Evolutionary conservation across 2,888 invertebrate genomes (phyloP).

Genomic region (Ochlodes sylvanus): DNA sequence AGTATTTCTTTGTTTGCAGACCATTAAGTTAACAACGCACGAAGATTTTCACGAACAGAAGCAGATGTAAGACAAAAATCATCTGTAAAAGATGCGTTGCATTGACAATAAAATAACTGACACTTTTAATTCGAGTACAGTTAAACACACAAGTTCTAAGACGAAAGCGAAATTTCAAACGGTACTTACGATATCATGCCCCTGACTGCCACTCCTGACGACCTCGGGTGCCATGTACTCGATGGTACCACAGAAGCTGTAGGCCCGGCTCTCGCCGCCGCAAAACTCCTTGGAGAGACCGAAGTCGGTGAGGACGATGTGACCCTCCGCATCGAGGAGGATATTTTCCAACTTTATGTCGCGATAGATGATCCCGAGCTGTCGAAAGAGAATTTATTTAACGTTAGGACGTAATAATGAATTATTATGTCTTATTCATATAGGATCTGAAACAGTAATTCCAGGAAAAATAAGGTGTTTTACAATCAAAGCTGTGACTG

Average conservation of each 20-base stretch:
- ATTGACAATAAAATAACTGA: too few relatives aligned
- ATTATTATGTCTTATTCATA: too few relatives aligned
- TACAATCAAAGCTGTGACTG: too few relatives aligned
- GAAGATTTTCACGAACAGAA: too few relatives aligned
- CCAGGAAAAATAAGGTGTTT: too few relatives aligned
- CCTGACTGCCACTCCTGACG: conserved; percentile 92
- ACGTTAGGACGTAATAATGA: too few relatives aligned
- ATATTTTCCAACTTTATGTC: conserved; percentile 99
- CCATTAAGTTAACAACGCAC: background rate
- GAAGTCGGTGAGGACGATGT: conserved; percentile 98
- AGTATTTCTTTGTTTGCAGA: background rate
- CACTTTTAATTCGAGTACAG: background rate
- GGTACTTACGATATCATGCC: conserved; percentile 96
- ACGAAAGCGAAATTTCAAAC: background rate
- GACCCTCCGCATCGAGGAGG: conserved; percentile 96
- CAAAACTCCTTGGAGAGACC: conserved; percentile 98
- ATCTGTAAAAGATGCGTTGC: too few relatives aligned
- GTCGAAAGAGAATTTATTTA: conserved; percentile 52
- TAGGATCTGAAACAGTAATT: too few relatives aligned
- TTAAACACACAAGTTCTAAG: background rate
- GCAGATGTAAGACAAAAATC: too few relatives aligned
- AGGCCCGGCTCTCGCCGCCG: conserved; percentile 91
- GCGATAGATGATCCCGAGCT: conserved; percentile 98
- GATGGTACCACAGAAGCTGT: conserved; percentile 99
- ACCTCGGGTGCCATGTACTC: conserved; percentile 99